These are phyloP conservation scores for Papilio helenus DNA, from an alignment of 1,140 invertebrate genomes.

Conservation along the genomic window DNA sequence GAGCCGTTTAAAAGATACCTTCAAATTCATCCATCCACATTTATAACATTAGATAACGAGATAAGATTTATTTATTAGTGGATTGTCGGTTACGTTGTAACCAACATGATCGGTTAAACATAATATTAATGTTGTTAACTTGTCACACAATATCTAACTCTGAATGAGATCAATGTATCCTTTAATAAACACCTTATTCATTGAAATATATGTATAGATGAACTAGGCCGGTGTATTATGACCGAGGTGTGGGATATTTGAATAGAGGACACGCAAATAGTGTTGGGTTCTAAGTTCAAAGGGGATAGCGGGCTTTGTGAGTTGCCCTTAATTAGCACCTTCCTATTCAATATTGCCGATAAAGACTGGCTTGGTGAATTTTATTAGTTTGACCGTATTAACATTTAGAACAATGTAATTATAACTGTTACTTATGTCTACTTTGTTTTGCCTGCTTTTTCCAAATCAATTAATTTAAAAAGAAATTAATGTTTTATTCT, in stretches of 20 bases:
- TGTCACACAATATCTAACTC: background rate
- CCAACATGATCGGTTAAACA: no score
- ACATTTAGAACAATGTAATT: background rate
- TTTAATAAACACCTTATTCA: background rate
- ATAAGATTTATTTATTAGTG: no score
- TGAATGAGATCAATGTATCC: background rate
- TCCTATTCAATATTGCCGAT: conserved; percentile 12
- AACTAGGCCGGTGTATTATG: conserved; percentile 6
- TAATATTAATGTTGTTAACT: no score
- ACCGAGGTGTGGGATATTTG: conserved; percentile 5
- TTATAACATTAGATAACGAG: no score
- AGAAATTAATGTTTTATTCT: no score
- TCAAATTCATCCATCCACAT: no score
- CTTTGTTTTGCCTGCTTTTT: background rate
- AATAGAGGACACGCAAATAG: conserved; percentile 12
- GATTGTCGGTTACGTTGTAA: no score
- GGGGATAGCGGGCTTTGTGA: background rate
- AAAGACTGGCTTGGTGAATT: background rate
- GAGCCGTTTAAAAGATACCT: no score
- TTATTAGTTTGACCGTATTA: background rate
- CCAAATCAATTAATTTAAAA: no score
- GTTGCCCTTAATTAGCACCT: conserved; percentile 5
- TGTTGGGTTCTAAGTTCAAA: conserved; percentile 16
- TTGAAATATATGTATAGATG: conserved; percentile 2
- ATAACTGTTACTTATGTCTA: background rate